phyloP scores from a whole-genome alignment of 2,797 vertebrate species.

The Chaetodon trifasciatus region DNA sequence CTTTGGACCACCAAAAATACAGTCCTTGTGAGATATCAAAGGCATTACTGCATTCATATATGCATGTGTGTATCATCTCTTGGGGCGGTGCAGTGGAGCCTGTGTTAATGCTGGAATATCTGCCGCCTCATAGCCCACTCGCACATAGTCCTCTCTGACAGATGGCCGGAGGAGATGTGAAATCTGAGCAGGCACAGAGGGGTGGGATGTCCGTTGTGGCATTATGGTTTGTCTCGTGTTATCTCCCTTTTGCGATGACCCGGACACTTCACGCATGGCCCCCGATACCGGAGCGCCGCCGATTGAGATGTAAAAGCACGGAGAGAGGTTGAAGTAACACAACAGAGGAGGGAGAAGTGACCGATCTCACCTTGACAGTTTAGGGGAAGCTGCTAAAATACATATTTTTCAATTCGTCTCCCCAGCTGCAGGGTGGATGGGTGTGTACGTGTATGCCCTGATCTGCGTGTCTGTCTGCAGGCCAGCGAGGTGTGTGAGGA shows the following conservation, averaged over 20 bases:
- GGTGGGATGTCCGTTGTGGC: conserved; percentile 59
- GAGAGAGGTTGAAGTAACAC: conserved; percentile 4
- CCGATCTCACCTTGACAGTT: conserved; percentile 51
- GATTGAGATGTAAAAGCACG: conserved; percentile 64
- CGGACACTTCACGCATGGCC: conserved; percentile 25
- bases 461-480: conserved; percentile 5
- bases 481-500: conserved; percentile 51
- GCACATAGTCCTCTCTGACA: conserved; percentile 61
- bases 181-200: conserved; percentile 59
- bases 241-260: conserved; percentile 55
- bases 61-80: conserved; percentile 30
- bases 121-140: conserved; percentile 48
- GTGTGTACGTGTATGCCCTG: neutral
- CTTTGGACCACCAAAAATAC: conserved; percentile 40
- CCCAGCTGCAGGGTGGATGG: conserved; percentile 4
- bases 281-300: neutral
- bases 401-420: neutral
- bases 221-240: conserved; percentile 62
- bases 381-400: conserved; percentile 23
- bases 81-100: conserved; percentile 13
- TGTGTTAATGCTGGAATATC: conserved; percentile 48
- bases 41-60: conserved; percentile 35
- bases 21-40: conserved; percentile 47
- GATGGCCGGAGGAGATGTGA: conserved; percentile 71
- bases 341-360: conserved; percentile 35